These are phyloP conservation scores for Ditula angustiorana DNA, from an alignment of 2,888 invertebrate genomes.

Conservation along the genomic window DNA sequence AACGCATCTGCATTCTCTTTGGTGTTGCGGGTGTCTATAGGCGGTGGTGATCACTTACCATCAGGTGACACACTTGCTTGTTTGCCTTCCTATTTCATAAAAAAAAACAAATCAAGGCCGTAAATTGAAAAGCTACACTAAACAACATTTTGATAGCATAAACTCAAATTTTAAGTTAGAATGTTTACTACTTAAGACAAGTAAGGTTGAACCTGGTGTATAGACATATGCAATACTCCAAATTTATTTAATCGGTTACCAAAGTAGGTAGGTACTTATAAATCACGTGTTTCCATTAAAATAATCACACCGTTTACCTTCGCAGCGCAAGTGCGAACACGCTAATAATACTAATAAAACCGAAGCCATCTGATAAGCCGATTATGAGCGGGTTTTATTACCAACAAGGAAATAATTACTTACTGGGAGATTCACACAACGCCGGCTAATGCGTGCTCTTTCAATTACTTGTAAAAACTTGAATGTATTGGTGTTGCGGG, in stretches of 20 bases:
- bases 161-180: too few species aligned
- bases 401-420: slow-evolving; percentile 64
- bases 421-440: slow-evolving; percentile 51
- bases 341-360: slow-evolving; percentile 43
- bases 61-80: too few species aligned
- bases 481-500: slow-evolving; percentile 1
- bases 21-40: too few species aligned
- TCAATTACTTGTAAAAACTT: slow-evolving; percentile 71
- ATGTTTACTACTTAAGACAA: too few species aligned
- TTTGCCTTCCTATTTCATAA: too few species aligned
- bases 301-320: slow-evolving; percentile 26
- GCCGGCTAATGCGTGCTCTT: slow-evolving; percentile 63
- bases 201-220: too few species aligned
- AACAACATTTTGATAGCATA: too few species aligned
- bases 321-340: slow-evolving; percentile 31
- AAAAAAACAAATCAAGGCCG: too few species aligned
- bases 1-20: too few species aligned
- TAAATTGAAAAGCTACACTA: too few species aligned
- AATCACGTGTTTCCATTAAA: slow-evolving; percentile 26
- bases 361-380: slow-evolving; percentile 55
- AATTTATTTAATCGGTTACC: slow-evolving; percentile 1
- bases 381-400: slow-evolving; percentile 59
- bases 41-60: too few species aligned
- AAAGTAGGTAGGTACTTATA: neutral
- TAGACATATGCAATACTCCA: too few species aligned